phyloP scores from a whole-genome alignment of 2,888 invertebrate species.

The Uloborus plumipes region DNA sequence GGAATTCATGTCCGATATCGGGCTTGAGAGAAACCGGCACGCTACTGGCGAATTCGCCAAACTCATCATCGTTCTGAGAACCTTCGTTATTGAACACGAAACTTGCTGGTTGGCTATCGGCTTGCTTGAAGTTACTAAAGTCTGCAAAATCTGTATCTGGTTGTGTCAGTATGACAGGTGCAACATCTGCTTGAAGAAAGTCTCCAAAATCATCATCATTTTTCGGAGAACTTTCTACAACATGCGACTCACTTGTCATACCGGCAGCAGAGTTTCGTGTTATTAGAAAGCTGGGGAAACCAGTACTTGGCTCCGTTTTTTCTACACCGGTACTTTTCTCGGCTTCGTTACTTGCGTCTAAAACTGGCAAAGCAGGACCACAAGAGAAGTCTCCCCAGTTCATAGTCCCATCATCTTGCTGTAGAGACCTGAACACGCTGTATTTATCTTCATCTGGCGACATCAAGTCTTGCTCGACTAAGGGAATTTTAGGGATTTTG shows the following conservation, averaged over 20 bases:
- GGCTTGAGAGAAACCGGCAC: constrained; percentile 18
- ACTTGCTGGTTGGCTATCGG: background rate
- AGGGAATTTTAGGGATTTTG: background rate
- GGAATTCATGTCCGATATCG: constrained; percentile 43
- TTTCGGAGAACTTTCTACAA: background rate
- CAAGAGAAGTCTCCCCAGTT: constrained; percentile 39
- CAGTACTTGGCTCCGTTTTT: no score
- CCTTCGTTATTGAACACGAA: background rate
- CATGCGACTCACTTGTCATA: background rate
- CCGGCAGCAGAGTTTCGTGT: background rate
- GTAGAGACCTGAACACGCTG: constrained; percentile 65
- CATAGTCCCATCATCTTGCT: constrained; percentile 13
- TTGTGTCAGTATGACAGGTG: background rate
- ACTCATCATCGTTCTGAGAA: constrained; percentile 44
- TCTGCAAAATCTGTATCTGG: constrained; percentile 34
- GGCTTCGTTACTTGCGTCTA: background rate
- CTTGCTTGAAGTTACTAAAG: constrained; percentile 40
- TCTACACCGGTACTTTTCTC: background rate
- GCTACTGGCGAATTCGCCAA: constrained; percentile 60
- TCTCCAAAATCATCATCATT: constrained; percentile 66
- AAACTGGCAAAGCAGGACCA: background rate
- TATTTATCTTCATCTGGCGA: constrained; percentile 65
- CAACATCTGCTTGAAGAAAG: constrained; percentile 44
- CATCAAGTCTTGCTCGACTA: constrained; percentile 50
- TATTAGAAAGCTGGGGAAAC: background rate